These are phyloP conservation scores for Luperina nickerlii DNA, from an alignment of 2,888 invertebrate genomes.

Conservation along the genomic window DNA sequence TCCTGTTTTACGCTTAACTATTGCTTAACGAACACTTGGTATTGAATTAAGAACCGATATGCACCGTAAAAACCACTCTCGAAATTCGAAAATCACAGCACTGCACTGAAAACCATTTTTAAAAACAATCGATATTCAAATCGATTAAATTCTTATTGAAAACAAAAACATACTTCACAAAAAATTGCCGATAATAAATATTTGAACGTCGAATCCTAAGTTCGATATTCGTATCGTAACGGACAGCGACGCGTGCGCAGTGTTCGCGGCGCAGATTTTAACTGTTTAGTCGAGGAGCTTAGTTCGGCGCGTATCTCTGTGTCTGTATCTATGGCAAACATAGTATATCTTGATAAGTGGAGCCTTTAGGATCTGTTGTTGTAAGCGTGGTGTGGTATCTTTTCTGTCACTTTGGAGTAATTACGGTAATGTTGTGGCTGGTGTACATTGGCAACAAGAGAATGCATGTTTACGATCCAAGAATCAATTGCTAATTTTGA, in stretches of 20 bases:
- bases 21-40: slow-evolving; percentile 44
- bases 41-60: slow-evolving; percentile 58
- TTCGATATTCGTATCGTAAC: slow-evolving; percentile 67
- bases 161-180: slow-evolving; percentile 41
- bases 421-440: neutral
- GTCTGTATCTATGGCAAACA: slow-evolving; percentile 74
- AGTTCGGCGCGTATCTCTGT: slow-evolving; percentile 68
- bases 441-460: neutral
- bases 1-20: slow-evolving; percentile 42
- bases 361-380: slow-evolving; percentile 52
- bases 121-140: slow-evolving; percentile 4
- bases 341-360: slow-evolving; percentile 66
- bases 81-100: slow-evolving; percentile 54
- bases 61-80: slow-evolving; percentile 57
- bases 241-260: slow-evolving; percentile 85
- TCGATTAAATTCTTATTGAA: slow-evolving; percentile 21
- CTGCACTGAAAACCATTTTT: slow-evolving; percentile 46
- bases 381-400: slow-evolving; percentile 10
- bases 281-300: slow-evolving; percentile 80
- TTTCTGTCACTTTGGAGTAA: slow-evolving; percentile 31
- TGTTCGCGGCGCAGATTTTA: slow-evolving; percentile 83
- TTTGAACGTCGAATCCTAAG: slow-evolving; percentile 66
- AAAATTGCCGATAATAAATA: slow-evolving; percentile 42
- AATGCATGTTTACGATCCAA: neutral
- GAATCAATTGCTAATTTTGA: neutral